Base-by-base conservation (phyloP, 2,797 vertebrate species). In the Lepus townsendii region DNA sequence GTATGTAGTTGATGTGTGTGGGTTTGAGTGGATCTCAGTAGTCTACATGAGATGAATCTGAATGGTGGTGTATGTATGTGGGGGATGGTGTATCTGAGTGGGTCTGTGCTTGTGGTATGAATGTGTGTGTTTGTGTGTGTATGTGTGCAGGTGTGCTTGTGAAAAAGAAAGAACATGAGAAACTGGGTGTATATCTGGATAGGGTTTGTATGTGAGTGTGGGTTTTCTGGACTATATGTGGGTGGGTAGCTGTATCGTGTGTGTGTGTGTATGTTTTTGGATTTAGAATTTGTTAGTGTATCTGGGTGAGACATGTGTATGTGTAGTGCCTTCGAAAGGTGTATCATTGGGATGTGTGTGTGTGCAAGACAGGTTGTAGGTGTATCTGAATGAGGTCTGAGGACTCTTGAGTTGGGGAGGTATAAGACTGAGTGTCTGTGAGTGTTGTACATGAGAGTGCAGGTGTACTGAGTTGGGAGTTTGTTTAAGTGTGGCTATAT, bases 161-260 rank as follows among this genome's bases (percentile, higher is more conserved):
- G 3, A 91, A 30, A 72, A 8, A 52, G 38, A 90, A 27, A 87
- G 52, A 52, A 79, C 4, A 20, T 62, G 72, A 87, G 66, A 87
- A 90, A 91, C 50, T 94, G 65, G 8, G 24, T 83, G 14, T 94
- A 73, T 65, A 84, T 68, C 20, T 90, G 19, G 50, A 72, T 78
- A 88, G 63, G 79, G 90, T 68, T 83, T 92, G 24, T 76, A n/a
- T 77, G 54, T 93, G 47, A 75, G 20, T 77, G 32, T 96, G 62
- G 42, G 50, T 96, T 89, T 54, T 94, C 87, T 96, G 88, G 47
- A 77, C 89, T 62, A 57, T 83, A 54, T 92, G 47, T 77, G 88
- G 65, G 75, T 82, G 52, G 26, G 20, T 85, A 54, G 57, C 26
- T 75, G 35, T 26, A 38, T 72, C 47, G 11, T 38, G 32, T 71